Evolutionary conservation across 2,113 vertebrate genomes (phyloP).

Genomic region (Myiopsitta monachus): DNA sequence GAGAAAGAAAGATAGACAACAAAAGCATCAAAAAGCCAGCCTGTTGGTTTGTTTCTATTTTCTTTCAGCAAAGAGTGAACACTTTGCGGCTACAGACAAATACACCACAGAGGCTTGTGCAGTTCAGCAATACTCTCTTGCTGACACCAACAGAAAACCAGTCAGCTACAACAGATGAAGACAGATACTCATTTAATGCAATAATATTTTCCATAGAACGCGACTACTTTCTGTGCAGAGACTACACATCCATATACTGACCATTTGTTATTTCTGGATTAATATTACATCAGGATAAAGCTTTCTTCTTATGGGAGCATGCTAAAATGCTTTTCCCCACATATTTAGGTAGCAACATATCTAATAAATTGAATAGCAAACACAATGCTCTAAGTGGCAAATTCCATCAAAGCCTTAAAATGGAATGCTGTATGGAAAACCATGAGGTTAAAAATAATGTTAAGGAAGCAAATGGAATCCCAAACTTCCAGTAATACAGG

Average conservation of each 20-base stretch:
- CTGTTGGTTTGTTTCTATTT: background rate
- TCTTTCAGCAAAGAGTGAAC: background rate
- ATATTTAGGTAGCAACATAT: background rate
- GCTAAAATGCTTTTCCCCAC: background rate
- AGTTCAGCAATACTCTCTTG: background rate
- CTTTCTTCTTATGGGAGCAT: background rate
- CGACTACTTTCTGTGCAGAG: background rate
- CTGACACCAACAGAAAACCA: background rate
- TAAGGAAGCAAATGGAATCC: background rate
- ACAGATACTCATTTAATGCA: background rate
- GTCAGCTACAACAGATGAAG: background rate
- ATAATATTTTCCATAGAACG: background rate
- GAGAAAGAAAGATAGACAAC: conserved; percentile 42
- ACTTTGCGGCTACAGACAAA: background rate
- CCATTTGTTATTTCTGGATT: background rate
- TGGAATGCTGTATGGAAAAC: background rate
- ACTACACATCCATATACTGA: background rate
- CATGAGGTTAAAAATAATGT: background rate
- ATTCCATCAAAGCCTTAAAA: background rate
- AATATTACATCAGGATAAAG: background rate
- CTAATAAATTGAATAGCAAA: background rate
- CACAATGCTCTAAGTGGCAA: background rate
- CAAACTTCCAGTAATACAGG: background rate
- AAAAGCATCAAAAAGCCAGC: conserved; percentile 7
- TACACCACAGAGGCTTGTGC: background rate